phyloP scores from a whole-genome alignment of 2,113 vertebrate genomes.

The Microtus pennsylvanicus region DNA sequence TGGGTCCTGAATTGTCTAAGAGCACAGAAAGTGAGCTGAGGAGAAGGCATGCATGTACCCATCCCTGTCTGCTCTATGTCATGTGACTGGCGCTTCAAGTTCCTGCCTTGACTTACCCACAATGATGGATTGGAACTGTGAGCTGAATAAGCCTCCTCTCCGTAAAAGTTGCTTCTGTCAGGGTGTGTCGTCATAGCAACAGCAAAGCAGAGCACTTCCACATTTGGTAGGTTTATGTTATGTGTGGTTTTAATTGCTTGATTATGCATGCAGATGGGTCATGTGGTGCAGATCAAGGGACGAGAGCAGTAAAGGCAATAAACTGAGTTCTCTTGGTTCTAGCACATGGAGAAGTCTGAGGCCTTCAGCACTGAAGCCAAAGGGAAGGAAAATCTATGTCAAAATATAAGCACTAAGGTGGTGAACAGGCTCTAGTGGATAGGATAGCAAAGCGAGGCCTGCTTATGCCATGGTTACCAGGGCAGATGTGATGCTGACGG shows the following conservation, averaged over 20 bases:
- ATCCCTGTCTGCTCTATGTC: not conserved
- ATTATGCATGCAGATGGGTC: not conserved
- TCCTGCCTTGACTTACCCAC: not conserved
- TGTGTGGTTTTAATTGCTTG: not conserved
- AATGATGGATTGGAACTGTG: not conserved
- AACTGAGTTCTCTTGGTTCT: not conserved
- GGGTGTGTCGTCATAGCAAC: not conserved
- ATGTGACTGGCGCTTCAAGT: not conserved
- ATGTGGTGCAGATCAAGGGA: not conserved
- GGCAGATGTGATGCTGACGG: not conserved
- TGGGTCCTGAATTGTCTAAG: not conserved
- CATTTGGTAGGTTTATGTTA: not conserved
- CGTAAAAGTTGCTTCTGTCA: not conserved
- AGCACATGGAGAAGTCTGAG: not conserved
- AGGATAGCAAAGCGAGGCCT: not conserved
- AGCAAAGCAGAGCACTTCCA: no score
- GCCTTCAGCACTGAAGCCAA: not conserved
- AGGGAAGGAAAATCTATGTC: not conserved
- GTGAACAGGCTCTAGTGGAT: not conserved
- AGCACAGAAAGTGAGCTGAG: not conserved
- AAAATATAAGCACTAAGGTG: not conserved
- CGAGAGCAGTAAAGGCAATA: not conserved
- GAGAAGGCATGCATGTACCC: not conserved
- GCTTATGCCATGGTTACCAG: accelerated
- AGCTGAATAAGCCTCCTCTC: not conserved